phyloP scores from a whole-genome alignment of 1,140 invertebrate species.

The Harpegnathos saltator region DNA sequence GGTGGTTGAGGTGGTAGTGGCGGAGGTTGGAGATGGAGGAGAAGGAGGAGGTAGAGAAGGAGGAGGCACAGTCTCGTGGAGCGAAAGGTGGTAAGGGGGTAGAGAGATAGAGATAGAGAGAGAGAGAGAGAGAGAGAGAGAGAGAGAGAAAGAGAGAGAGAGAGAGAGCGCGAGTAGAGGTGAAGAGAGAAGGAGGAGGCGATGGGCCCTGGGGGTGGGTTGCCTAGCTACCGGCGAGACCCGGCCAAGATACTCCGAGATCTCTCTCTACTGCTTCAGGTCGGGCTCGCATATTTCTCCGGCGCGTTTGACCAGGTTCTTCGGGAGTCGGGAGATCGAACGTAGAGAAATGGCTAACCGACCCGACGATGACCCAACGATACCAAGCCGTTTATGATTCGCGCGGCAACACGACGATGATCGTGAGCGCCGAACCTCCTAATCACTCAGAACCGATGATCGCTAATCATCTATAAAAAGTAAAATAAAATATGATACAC shows the following conservation, averaged over 20 bases:
- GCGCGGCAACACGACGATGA: no score
- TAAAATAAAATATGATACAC: background rate
- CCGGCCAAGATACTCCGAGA: conserved; percentile 86
- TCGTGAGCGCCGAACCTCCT: no score
- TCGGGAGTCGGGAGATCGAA: conserved; percentile 52
- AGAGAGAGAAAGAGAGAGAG: no score
- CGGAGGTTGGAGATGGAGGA: conserved; percentile 61
- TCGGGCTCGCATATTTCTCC: conserved; percentile 69
- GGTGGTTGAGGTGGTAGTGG: conserved; percentile 72
- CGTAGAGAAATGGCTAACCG: conserved; percentile 52
- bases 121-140: no score
- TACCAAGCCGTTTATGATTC: conserved; percentile 15
- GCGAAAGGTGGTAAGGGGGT: conserved; percentile 78
- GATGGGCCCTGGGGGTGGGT: conserved; percentile 79
- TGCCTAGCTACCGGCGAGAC: conserved; percentile 86
- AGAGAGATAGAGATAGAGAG: no score
- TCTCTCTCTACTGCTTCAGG: conserved; percentile 77
- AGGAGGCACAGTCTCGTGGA: conserved; percentile 74
- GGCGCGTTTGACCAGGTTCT: conserved; percentile 68
- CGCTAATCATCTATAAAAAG: background rate
- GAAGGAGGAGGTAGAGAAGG: conserved; percentile 50
- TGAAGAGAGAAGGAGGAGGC: conserved; percentile 76
- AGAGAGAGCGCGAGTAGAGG: conserved; percentile 67
- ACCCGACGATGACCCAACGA: conserved; percentile 24
- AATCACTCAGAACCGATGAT: background rate